phyloP scores from a whole-genome alignment of 1,140 invertebrate genomes.

The Tenebrio molitor region DNA sequence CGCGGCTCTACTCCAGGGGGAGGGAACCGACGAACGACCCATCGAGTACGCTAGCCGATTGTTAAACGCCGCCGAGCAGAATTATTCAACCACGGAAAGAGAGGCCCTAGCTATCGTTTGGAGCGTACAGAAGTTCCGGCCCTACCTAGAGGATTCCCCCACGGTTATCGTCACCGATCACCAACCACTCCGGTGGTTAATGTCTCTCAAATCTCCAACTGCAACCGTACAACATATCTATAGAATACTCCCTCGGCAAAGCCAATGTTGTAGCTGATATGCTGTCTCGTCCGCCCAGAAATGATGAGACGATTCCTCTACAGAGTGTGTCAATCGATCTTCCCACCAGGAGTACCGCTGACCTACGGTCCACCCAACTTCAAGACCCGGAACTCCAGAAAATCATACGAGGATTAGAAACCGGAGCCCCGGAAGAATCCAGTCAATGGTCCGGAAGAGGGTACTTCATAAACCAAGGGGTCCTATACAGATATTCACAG shows the following conservation, averaged over 20 bases:
- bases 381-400: slow-evolving; percentile 22
- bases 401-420: slow-evolving; percentile 15
- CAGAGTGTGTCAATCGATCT: background rate
- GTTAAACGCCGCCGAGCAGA: background rate
- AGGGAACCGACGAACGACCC: background rate
- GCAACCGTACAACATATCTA: slow-evolving; percentile 56
- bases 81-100: background rate
- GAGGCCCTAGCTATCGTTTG: slow-evolving; percentile 57
- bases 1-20: background rate
- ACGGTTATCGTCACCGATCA: too few species aligned
- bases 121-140: too few species aligned
- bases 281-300: slow-evolving; percentile 34
- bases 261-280: slow-evolving; percentile 61
- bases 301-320: background rate
- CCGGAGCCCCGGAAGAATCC: background rate
- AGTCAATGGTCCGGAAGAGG: slow-evolving; percentile 51
- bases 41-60: too few species aligned
- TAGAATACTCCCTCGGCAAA: slow-evolving; percentile 59
- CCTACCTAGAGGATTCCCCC: too few species aligned
- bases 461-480: slow-evolving; percentile 57
- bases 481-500: slow-evolving; percentile 58
- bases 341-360: background rate
- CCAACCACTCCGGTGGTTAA: slow-evolving; percentile 67
- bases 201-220: slow-evolving; percentile 60
- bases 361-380: background rate